A percentile compares a stretch with the other conserved stretches of the same genome.
Conservation (phyloP, 2,113 vertebrate species). For the Dasyprocta punctata region DNA sequence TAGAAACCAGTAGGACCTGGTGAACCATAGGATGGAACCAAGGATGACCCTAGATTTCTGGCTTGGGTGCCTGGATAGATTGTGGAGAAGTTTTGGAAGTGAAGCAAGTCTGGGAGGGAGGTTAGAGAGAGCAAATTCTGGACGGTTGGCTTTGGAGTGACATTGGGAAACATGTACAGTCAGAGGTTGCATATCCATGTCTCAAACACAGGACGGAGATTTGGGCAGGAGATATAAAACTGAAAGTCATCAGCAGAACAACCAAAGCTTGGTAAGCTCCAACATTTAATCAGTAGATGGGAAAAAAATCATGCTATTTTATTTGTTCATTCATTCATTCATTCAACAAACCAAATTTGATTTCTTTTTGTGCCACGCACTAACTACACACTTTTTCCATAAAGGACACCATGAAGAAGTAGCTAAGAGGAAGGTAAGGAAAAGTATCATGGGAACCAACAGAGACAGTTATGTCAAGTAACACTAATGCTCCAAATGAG, state of each 20-base stretch:
- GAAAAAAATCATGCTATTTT: background rate
- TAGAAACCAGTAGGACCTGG: background rate
- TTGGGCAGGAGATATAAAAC: background rate
- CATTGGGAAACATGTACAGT: background rate
- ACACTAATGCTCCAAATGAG: background rate
- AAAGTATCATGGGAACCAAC: background rate
- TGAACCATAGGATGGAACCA: background rate
- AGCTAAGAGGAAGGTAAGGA: background rate
- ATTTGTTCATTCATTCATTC: constrained; percentile 15
- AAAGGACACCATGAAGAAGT: background rate
- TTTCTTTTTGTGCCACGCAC: background rate
- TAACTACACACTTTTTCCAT: background rate
- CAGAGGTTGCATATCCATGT: background rate
- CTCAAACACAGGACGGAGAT: background rate
- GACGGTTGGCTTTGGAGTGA: background rate
- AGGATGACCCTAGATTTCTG: background rate
- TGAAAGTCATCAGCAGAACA: background rate
- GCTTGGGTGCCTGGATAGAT: background rate
- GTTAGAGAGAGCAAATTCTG: background rate
- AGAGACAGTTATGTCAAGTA: background rate
- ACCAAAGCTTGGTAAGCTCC: background rate
- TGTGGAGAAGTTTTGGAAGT: background rate
- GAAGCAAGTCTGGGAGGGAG: background rate
- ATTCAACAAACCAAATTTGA: background rate
- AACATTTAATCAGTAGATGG: background rate